These are phyloP conservation scores for Tenualosa thibaudeaui DNA, from an alignment of 2,797 vertebrate genomes.

Conservation along the genomic window DNA sequence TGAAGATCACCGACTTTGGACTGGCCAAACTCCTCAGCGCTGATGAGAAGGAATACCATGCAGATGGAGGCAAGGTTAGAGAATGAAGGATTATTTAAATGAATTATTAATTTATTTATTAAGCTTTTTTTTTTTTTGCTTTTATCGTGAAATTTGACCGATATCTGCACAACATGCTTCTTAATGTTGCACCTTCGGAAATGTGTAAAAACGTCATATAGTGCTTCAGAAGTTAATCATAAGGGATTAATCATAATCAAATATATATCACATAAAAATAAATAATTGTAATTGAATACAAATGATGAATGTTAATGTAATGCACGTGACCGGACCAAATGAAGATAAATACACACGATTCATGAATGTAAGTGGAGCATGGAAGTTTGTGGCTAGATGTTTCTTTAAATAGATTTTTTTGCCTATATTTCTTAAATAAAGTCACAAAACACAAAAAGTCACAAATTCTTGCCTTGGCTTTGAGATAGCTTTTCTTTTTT, in stretches of 20 bases:
- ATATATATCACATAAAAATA: background rate
- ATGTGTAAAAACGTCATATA: too few species aligned
- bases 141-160: too few species aligned
- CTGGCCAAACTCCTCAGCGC: conserved; percentile 87
- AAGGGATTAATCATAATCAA: background rate
- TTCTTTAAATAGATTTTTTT: background rate
- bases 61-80: conserved; percentile 87
- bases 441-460: too few species aligned
- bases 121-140: too few species aligned
- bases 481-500: background rate
- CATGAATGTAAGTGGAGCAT: background rate
- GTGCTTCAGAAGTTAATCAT: background rate
- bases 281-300: background rate
- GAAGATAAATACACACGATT: background rate
- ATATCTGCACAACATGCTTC: too few species aligned
- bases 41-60: conserved; percentile 89
- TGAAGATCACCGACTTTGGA: conserved; percentile 95
- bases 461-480: background rate
- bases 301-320: background rate
- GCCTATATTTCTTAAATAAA: background rate
- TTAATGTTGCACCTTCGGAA: too few species aligned
- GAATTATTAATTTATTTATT: too few species aligned
- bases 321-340: background rate
- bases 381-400: background rate
- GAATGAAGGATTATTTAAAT: background rate